These are phyloP conservation scores for Lineus longissimus DNA, from an alignment of 1,140 invertebrate species.

Conservation along the genomic window DNA sequence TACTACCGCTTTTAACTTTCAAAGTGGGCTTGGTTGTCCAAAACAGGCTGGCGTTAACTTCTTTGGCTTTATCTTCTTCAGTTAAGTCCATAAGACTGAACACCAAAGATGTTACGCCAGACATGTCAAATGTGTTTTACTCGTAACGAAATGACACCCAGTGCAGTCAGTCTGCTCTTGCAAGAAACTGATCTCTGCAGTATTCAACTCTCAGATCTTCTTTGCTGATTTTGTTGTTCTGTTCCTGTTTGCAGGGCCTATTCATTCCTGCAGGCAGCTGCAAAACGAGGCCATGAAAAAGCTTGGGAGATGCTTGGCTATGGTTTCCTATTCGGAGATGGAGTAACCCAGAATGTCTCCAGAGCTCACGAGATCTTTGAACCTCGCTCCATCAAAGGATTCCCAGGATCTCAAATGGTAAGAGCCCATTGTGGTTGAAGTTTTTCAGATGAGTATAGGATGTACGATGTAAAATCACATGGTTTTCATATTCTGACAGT, in stretches of 20 bases:
- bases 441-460: not conserved
- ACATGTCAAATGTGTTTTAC: no score
- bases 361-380: conserved; percentile 75
- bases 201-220: no score
- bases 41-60: no score
- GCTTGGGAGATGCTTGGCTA: conserved; percentile 81
- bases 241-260: conserved; percentile 40
- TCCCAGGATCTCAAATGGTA: conserved; percentile 86
- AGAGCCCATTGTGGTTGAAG: conserved; percentile 3
- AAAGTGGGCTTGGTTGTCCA: no score
- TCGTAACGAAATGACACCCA: no score
- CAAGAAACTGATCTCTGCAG: no score
- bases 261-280: conserved; percentile 64
- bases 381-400: conserved; percentile 68
- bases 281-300: conserved; percentile 72
- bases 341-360: conserved; percentile 68
- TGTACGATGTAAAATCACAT: not conserved
- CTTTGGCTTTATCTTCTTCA: no score
- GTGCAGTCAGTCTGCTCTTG: no score
- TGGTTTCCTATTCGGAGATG: conserved; percentile 76
- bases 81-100: no score
- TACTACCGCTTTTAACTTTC: no score
- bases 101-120: no score
- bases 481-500: no score
- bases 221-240: not conserved